A percentile compares a stretch with the other conserved stretches of the same genome.
Conservation (phyloP, 1,140 invertebrate genomes). For the Lerema accius region DNA sequence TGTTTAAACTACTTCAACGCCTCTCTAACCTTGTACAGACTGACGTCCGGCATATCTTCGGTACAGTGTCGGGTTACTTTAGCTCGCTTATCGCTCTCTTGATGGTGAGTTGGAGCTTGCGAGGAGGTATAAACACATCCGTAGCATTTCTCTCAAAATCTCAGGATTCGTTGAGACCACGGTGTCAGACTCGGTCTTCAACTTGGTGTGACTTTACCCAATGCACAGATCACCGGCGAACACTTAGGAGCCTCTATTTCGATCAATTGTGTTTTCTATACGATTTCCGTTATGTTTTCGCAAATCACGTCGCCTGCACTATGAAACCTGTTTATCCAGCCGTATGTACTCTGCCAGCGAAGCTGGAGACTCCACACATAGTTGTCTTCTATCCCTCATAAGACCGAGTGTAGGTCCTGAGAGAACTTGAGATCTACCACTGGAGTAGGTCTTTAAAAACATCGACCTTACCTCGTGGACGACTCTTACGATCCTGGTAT, state of each 20-base stretch:
- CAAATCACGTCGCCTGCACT: too few species aligned
- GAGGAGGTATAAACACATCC: neutral
- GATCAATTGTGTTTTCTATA: constrained; percentile 19
- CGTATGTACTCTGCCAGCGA: too few species aligned
- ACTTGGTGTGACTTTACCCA: too few species aligned
- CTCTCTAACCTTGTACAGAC: neutral
- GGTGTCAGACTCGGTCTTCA: constrained; percentile 26
- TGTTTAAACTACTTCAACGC: neutral
- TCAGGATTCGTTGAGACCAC: neutral
- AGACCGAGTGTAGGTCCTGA: constrained; percentile 14
- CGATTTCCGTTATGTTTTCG: too few species aligned
- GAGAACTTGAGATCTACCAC: constrained; percentile 4
- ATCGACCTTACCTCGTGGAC: constrained; percentile 18
- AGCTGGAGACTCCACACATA: too few species aligned
- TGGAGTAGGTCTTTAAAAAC: constrained; percentile 7
- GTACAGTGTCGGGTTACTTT: constrained; percentile 6
- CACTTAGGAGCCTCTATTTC: neutral
- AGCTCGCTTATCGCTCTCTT: neutral
- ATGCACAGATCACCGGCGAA: too few species aligned
- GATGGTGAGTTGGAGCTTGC: neutral
- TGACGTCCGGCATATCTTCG: neutral
- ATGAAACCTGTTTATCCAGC: too few species aligned
- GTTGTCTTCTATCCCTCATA: neutral
- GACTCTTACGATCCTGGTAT: constrained; percentile 4
- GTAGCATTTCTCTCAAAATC: constrained; percentile 11